Evolutionary conservation across 2,888 invertebrate genomes (phyloP).

Genomic region (Shargacucullia verbasci): DNA sequence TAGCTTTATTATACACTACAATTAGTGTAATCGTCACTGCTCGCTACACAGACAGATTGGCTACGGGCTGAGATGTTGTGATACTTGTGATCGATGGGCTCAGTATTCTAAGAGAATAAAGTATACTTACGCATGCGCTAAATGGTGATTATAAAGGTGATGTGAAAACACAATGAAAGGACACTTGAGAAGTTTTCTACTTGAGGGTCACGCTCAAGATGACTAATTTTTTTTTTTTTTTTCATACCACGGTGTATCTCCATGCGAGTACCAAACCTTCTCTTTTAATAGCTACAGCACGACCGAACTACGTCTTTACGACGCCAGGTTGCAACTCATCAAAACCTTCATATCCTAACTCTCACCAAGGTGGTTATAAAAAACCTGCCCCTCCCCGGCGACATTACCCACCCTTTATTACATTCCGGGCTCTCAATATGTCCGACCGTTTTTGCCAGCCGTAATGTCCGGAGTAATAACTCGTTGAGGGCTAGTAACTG

Average conservation of each 20-base stretch:
- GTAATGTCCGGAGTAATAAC: conserved; percentile 68
- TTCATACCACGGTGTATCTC: no score
- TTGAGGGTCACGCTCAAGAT: no score
- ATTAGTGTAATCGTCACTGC: conserved; percentile 68
- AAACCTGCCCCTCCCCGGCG: conserved; percentile 50
- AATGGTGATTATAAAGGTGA: not conserved
- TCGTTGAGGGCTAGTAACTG: conserved; percentile 60
- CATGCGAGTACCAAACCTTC: no score
- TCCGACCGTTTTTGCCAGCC: conserved; percentile 65
- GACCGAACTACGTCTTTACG: no score
- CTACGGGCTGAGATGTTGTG: conserved; percentile 9
- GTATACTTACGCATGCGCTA: not conserved
- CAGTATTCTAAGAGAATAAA: not conserved
- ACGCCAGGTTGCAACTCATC: not conserved
- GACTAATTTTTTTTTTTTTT: no score
- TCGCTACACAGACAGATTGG: conserved; percentile 54
- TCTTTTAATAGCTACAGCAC: no score
- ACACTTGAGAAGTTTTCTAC: no score
- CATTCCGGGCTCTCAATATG: conserved; percentile 69
- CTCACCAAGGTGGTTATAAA: conserved; percentile 52
- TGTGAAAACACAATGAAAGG: not conserved
- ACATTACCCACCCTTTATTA: conserved; percentile 71
- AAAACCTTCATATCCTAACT: conserved; percentile 23
- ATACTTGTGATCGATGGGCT: conserved; percentile 6
- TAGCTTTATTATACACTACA: conserved; percentile 82